Conservation (phyloP, 2,888 invertebrate species). For the Leucania comma region DNA sequence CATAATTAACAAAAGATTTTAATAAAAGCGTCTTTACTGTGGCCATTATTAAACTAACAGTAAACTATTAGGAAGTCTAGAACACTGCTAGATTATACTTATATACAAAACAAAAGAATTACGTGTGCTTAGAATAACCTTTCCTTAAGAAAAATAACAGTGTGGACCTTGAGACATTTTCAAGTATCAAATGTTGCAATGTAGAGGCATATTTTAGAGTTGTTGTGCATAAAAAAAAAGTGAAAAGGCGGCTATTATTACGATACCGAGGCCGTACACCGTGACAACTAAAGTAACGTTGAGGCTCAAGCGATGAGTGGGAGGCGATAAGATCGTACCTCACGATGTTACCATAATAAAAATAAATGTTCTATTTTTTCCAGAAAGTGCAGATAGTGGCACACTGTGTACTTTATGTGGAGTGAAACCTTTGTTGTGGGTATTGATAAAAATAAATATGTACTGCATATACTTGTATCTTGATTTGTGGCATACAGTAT, state of each 20-base stretch:
- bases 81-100: constrained; percentile 27
- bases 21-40: constrained; percentile 51
- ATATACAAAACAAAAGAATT: constrained; percentile 58
- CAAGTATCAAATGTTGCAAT: constrained; percentile 65
- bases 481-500: neutral
- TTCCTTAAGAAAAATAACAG: constrained; percentile 56
- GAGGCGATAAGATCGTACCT: constrained; percentile 45
- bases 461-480: neutral
- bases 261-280: constrained; percentile 72
- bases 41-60: constrained; percentile 29
- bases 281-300: constrained; percentile 70
- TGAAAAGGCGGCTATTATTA: constrained; percentile 74
- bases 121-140: constrained; percentile 45
- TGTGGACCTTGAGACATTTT: constrained; percentile 66
- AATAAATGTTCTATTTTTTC: constrained; percentile 29
- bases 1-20: constrained; percentile 24
- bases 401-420: constrained; percentile 26
- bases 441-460: neutral
- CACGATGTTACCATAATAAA: constrained; percentile 32
- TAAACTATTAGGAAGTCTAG: constrained; percentile 25
- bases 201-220: constrained; percentile 73
- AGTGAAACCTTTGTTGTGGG: constrained; percentile 16
- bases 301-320: constrained; percentile 52
- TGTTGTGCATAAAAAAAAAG: constrained; percentile 74
- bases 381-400: constrained; percentile 25